A percentile compares a stretch with the other conserved stretches of the same genome.
Evolutionary conservation across 2,113 vertebrate species (phyloP).

Genomic region (Ariopsis seemanni): DNA sequence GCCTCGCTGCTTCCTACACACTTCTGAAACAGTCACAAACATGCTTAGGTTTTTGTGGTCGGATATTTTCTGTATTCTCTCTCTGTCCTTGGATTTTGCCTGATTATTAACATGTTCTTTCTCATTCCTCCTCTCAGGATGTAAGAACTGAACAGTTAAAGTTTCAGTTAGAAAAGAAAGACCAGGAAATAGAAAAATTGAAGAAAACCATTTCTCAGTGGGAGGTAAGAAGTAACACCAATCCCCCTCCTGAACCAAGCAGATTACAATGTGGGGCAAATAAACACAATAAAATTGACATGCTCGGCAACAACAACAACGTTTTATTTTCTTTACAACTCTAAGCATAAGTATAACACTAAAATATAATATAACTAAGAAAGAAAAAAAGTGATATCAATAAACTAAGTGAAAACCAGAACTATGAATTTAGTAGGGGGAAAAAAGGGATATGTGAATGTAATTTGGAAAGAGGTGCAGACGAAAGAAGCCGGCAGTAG

Average conservation of each 20-base stretch:
- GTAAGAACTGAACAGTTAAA: conserved; percentile 85
- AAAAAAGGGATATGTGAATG: too few species aligned
- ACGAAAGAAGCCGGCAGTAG: too few species aligned
- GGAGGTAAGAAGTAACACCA: conserved; percentile 76
- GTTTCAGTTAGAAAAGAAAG: conserved; percentile 90
- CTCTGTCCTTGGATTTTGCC: not conserved
- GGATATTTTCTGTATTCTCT: not conserved
- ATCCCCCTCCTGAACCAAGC: too few species aligned
- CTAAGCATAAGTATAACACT: too few species aligned
- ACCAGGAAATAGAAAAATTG: conserved; percentile 84
- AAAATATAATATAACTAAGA: too few species aligned
- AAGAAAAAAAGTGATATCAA: too few species aligned
- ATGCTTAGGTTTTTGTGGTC: not conserved
- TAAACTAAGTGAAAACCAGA: too few species aligned
- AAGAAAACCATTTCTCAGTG: conserved; percentile 83
- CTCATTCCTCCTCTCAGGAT: conserved; percentile 63
- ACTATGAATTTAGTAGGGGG: too few species aligned
- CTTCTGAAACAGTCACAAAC: not conserved
- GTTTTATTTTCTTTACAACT: too few species aligned
- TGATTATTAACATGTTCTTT: not conserved
- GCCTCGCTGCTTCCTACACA: not conserved
- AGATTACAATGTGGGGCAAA: too few species aligned
- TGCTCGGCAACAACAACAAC: not conserved
- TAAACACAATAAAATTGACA: not conserved
- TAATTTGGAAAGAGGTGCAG: too few species aligned